Evolutionary conservation across 2,888 invertebrate species (phyloP), one percentile per base, ranked within the genome.

Genomic region (Orthosia cruda): DNA sequence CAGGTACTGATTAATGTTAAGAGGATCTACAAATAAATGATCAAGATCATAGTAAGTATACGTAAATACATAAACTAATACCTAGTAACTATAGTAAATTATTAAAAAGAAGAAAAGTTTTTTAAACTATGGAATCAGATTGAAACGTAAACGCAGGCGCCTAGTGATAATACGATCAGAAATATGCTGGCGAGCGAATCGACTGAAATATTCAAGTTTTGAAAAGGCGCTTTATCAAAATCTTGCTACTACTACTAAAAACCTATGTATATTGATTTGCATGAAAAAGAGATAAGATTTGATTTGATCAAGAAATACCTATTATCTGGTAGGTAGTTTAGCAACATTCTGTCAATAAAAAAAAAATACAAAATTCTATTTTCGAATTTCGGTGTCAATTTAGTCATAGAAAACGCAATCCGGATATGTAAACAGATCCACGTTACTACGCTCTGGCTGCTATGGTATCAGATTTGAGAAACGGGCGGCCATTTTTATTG

Each of bases 341-440:
- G n/a, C 32, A 32, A 61, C n/a, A 40, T 15, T 4, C 40, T 9
- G 32, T 13, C 58, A 1, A 50, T 20, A 54, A 54, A 40, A 32
- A 16, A 15, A 23, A 50, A 16, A 18, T 13, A 2, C 20, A 7
- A 13, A 67, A 7, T 49, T 62, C 50, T 75, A 67, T 61, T 61
- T 76, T 50, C n/a, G 18, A 66, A 59, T 59, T 20, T 23, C 13
- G 40, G 73, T 68, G 63, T 79, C 63, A 73, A 58, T 72, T 52
- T 26, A 61, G 13, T 13, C 49, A 78, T 26, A 73, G 55, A 57
- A 57, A 64, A 68, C 20, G 52, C 26, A n/a, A 45, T 73, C 64
- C 80, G 79, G 80, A 79, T 79, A 61, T 74, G 55, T 64, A 71
- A 80, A 58, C 40, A 58, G 57, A 72, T 20, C 58, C 64, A 54